A percentile compares a stretch with the other conserved stretches of the same genome.
Conservation (phyloP, 2,113 vertebrate species). For the Antechinus flavipes region DNA sequence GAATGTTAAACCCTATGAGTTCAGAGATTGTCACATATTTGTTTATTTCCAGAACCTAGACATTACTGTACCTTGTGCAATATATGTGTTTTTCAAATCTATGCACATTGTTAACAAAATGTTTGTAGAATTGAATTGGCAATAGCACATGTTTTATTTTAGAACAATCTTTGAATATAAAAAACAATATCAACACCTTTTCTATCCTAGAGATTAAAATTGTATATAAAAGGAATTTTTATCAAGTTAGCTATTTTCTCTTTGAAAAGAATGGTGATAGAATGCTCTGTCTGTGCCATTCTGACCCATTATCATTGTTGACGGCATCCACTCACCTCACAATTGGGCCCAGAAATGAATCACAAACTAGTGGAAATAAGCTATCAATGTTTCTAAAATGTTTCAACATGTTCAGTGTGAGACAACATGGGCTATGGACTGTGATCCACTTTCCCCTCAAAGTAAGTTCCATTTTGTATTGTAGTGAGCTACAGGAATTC, state of each 20-base stretch:
- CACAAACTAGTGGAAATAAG: not conserved
- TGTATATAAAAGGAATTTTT: not conserved
- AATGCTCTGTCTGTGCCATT: conserved; percentile 55
- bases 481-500: not conserved
- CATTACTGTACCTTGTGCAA: not conserved
- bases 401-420: not conserved
- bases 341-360: not conserved
- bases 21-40: not conserved
- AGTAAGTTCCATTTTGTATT: not conserved
- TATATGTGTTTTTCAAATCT: not conserved
- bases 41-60: not conserved
- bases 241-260: not conserved
- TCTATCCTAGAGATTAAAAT: not conserved
- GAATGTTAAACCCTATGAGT: not conserved
- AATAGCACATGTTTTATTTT: not conserved
- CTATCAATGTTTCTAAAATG: not conserved
- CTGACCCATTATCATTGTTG: not conserved
- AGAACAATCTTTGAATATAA: not conserved
- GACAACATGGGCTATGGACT: not conserved
- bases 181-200: not conserved
- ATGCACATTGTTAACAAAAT: not conserved
- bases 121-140: not conserved
- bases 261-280: conserved; percentile 67
- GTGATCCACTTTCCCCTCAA: not conserved
- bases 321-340: not conserved